Percentiles rank a stretch among this genome's conserved stretches.
phyloP scores from a whole-genome alignment of 2,888 invertebrate genomes.

The Acanthosepion lycidas region DNA sequence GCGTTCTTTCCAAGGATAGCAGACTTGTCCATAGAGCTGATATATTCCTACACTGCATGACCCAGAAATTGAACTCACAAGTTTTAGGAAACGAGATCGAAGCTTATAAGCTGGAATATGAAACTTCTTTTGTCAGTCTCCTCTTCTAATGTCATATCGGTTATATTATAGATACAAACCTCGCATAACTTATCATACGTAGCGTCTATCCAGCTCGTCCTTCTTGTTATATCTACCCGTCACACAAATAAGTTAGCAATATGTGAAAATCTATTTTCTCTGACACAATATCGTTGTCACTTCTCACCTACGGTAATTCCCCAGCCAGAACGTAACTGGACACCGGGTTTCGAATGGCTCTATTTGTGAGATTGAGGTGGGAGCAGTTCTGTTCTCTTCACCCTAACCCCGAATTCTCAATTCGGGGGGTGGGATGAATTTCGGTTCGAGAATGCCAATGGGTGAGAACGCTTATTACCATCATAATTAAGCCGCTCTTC shows the following conservation, averaged over 20 bases:
- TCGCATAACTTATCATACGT: neutral
- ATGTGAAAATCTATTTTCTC: constrained; percentile 14
- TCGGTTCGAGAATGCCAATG: neutral
- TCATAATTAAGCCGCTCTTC: constrained; percentile 18
- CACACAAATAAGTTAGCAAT: neutral
- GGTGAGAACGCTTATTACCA: neutral
- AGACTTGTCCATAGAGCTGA: no score
- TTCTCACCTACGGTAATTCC: constrained; percentile 12
- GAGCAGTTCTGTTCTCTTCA: neutral
- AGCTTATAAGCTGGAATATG: no score
- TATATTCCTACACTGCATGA: no score
- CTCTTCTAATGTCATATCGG: no score
- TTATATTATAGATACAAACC: neutral
- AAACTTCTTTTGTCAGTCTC: no score
- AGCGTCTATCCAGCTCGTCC: neutral
- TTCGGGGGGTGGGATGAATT: neutral
- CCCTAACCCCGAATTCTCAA: neutral
- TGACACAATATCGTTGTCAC: neutral
- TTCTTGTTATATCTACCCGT: neutral
- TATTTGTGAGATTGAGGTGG: neutral
- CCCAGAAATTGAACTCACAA: no score
- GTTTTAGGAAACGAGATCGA: no score
- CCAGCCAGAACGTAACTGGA: neutral
- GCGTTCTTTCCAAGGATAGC: no score
- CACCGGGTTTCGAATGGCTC: constrained; percentile 33